Conservation (phyloP, 2,113 vertebrate species). For the Corythornis madagascariensis region DNA sequence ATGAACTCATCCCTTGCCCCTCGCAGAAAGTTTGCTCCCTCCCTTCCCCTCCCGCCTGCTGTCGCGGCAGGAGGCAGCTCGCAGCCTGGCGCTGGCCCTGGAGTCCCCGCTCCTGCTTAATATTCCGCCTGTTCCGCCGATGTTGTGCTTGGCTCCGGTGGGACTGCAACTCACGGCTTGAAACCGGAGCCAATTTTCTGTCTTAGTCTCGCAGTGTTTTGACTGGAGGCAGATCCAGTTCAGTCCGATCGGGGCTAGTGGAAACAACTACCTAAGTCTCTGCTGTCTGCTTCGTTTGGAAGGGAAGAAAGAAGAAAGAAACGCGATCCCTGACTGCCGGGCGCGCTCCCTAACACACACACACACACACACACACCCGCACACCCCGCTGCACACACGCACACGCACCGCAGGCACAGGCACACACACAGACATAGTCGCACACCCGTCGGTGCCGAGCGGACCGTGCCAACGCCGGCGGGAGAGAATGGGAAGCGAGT, state of each 20-base stretch:
- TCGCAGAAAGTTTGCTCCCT: conserved; percentile 69
- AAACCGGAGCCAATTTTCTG: conserved; percentile 83
- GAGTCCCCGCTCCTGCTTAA: conserved; percentile 79
- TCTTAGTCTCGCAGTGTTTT: conserved; percentile 81
- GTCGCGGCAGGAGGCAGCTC: conserved; percentile 53
- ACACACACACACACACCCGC: not conserved
- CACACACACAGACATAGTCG: not conserved
- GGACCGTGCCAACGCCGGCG: not conserved
- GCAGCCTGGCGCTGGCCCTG: conserved; percentile 67
- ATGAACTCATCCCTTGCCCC: conserved; percentile 51
- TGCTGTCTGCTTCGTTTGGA: conserved; percentile 44
- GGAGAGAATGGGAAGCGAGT: conserved; percentile 11
- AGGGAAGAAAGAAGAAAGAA: conserved; percentile 57
- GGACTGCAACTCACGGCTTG: conserved; percentile 79
- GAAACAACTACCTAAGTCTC: conserved; percentile 77
- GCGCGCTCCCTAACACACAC: not conserved
- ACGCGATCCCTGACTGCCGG: conserved; percentile 9
- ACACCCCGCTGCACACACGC: not conserved
- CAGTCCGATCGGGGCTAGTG: conserved; percentile 76
- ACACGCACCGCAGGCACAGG: not conserved
- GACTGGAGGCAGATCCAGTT: conserved; percentile 85
- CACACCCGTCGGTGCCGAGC: conserved; percentile 18
- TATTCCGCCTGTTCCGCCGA: conserved; percentile 76
- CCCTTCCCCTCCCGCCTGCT: conserved; percentile 35
- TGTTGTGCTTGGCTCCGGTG: conserved; percentile 82